Evolutionary conservation across 2,888 invertebrate genomes (phyloP).

Genomic region (Leucophenga montana): DNA sequence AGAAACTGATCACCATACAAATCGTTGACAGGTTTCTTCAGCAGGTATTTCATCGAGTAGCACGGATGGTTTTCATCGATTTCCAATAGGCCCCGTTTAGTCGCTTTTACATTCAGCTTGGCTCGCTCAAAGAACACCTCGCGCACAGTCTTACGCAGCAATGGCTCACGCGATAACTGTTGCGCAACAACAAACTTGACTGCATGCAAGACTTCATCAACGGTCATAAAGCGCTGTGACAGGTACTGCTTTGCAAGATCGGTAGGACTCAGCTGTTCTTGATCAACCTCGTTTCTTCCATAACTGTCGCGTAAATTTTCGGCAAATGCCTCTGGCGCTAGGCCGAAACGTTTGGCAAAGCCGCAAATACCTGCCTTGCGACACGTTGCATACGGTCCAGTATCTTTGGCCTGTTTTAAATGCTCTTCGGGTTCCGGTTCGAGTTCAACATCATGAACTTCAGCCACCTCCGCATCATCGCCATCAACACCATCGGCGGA

Average conservation of each 20-base stretch:
- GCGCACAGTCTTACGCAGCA: constrained; percentile 87
- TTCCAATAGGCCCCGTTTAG: constrained; percentile 92
- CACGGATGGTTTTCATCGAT: constrained; percentile 96
- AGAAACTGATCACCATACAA: constrained; percentile 92
- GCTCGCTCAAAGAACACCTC: constrained; percentile 92
- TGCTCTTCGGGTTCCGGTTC: constrained; percentile 76
- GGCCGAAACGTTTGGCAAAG: constrained; percentile 91
- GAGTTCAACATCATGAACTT: constrained; percentile 80
- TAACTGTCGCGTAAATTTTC: constrained; percentile 97
- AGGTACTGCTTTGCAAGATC: constrained; percentile 88
- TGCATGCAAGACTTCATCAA: constrained; percentile 90
- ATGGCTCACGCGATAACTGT: constrained; percentile 93
- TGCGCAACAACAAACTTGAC: constrained; percentile 95
- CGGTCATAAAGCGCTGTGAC: constrained; percentile 78
- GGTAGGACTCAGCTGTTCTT: constrained; percentile 87
- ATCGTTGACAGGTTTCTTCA: constrained; percentile 92
- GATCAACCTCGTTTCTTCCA: constrained; percentile 95
- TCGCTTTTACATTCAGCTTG: constrained; percentile 86
- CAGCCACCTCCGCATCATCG: constrained; percentile 76
- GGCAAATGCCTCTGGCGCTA: constrained; percentile 94
- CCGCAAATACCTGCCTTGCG: constrained; percentile 88
- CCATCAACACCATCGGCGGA: constrained; percentile 49
- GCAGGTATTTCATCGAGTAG: constrained; percentile 90
- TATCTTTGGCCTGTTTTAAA: constrained; percentile 88
- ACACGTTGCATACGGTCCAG: constrained; percentile 92